These are phyloP conservation scores for Encarsia formosa DNA, from an alignment of 2,888 invertebrate genomes.

Conservation along the genomic window DNA sequence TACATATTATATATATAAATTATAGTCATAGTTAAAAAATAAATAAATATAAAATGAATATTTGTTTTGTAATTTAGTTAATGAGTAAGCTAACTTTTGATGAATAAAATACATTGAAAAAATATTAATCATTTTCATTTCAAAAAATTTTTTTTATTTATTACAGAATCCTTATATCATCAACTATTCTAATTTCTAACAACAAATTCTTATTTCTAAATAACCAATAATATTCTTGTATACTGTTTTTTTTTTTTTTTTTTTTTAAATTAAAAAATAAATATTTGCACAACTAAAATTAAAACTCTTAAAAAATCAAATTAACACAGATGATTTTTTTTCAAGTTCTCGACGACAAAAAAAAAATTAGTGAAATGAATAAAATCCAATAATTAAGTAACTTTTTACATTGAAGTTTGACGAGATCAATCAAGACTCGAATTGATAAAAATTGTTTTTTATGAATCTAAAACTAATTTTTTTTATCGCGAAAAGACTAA, in stretches of 20 bases:
- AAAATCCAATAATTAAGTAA: constrained; percentile 18
- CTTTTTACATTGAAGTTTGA: no score
- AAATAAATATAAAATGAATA: no score
- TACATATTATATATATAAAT: no score
- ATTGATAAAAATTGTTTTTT: no score
- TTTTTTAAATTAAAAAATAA: no score
- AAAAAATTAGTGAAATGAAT: constrained; percentile 3
- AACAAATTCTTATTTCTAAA: constrained; percentile 32
- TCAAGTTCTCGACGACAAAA: constrained; percentile 3
- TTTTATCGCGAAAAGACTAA: no score
- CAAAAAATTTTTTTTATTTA: background rate
- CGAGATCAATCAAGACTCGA: no score
- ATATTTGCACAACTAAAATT: constrained; percentile 13
- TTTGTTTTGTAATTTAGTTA: no score
- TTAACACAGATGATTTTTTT: background rate
- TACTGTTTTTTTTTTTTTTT: constrained; percentile 14
- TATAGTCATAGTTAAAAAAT: no score
- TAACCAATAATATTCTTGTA: constrained; percentile 18
- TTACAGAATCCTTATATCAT: constrained; percentile 36
- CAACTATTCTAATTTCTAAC: constrained; percentile 33
- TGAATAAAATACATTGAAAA: no score
- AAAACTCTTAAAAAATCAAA: constrained; percentile 5
- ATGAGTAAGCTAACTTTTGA: no score
- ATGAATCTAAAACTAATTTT: no score
- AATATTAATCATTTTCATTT: background rate